Evolutionary conservation across 2,113 vertebrate species (phyloP).

Genomic region (Esox niger): DNA sequence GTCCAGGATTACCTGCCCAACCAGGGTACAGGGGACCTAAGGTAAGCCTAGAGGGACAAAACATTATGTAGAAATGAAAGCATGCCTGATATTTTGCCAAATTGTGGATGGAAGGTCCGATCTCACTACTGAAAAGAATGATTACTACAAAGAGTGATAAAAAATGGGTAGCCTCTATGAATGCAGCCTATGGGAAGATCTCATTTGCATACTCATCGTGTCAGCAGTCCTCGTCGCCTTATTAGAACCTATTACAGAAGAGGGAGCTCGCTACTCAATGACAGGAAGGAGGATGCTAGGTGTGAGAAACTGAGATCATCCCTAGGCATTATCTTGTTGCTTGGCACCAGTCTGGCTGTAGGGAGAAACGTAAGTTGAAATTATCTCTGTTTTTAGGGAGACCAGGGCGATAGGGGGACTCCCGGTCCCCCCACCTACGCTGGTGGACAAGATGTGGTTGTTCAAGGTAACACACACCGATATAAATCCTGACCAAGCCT

Average conservation of each 20-base stretch:
- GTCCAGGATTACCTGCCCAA: conserved; percentile 69
- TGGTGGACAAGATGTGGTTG: conserved; percentile 21
- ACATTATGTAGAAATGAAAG: neutral
- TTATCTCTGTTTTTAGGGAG: conserved; percentile 74
- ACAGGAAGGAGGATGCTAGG: no score
- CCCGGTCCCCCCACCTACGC: conserved; percentile 73
- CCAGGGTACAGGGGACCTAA: conserved; percentile 78
- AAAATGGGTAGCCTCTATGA: no score
- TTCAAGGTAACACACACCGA: conserved; percentile 51
- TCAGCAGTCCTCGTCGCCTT: no score
- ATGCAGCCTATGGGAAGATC: no score
- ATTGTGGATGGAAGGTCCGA: no score
- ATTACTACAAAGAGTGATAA: no score
- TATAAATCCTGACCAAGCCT: neutral
- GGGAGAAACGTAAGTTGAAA: neutral
- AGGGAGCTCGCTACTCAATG: no score
- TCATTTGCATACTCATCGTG: no score
- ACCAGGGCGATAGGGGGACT: conserved; percentile 77
- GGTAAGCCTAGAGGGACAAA: conserved; percentile 65
- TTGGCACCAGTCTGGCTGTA: neutral
- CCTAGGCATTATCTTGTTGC: no score
- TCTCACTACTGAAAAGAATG: no score
- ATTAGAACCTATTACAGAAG: no score
- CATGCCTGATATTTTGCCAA: neutral
- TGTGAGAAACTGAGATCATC: no score